Base-by-base conservation (phyloP, 1,140 invertebrate species). In the Drosophila repleta region DNA sequence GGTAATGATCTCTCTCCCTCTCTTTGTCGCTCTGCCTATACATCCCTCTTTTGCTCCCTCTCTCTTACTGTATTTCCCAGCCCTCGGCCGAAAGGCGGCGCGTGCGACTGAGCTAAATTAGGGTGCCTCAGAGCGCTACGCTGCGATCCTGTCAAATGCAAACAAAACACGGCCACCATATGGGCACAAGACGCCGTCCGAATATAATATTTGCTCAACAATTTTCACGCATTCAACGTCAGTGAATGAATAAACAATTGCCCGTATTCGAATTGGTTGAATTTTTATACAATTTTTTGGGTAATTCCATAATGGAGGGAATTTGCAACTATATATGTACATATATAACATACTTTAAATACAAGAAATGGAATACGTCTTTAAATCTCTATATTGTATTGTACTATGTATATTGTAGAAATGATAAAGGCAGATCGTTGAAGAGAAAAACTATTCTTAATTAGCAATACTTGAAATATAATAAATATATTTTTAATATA, bases 171-270 rank as follows among this genome's bases (percentile, higher is more conserved):
- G 78, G 64, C 71, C 67, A 57, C 66, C 82, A 87, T 87, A 87
- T 87, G 82, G 82, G 32, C 79, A 52, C 82, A 87, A 87, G 71
- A 79, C 83, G 82, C 63, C 20, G 65, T 15, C 24, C 43, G 24
- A 57, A 24, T 55, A 52, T 45, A 64, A 74, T 87, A 87, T 85
- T 85, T 85, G 82, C 83, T 85, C 49, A 82, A 82, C 43, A 71
- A 1, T 60, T 82, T 87, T 75, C 81, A 82, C 82, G 69, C 81
- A 71, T 81, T 75, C 64, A 60, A 49, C 43, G 20, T 43, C 35
- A 55, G 58, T 61, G 41, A 69, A 26, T 67, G 66, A 48, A 66
- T 85, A 87, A 87, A 84, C 81, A 84, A 81, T 85, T 53, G 60
- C 41, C 52, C 45, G 51, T 61, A 83, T 63, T 65, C 78, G 37